Evolutionary conservation across 53 echinoderm and acorn worm species (phyloP).

Genomic region (Luidia sarsii): DNA sequence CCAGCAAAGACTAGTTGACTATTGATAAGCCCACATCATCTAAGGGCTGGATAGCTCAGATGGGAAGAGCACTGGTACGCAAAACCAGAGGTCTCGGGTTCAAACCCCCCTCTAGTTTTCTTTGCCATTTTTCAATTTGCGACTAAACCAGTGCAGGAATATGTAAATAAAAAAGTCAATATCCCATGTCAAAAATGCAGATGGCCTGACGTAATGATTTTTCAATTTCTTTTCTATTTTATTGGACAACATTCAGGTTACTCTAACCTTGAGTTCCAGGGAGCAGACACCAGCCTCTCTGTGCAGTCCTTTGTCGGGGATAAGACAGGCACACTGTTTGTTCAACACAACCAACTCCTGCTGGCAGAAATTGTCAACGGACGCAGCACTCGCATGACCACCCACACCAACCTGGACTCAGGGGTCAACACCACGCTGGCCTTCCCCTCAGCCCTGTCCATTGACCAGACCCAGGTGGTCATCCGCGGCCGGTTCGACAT

Average conservation of each 20-base stretch:
- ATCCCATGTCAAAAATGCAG: no score
- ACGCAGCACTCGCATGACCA: constrained; percentile 46
- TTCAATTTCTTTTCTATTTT: neutral
- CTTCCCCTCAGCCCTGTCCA: constrained; percentile 67
- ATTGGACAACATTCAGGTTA: constrained; percentile 39
- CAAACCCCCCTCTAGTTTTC: no score
- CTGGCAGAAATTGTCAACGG: constrained; percentile 56
- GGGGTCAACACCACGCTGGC: constrained; percentile 52
- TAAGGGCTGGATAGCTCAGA: no score
- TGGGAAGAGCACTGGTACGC: no score
- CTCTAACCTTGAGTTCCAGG: constrained; percentile 46
- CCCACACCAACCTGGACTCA: constrained; percentile 65
- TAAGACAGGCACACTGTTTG: constrained; percentile 65
- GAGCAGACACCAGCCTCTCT: constrained; percentile 34
- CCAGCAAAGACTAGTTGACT: no score
- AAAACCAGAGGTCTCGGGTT: no score
- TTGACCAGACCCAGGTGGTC: constrained; percentile 70
- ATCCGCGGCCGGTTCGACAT: constrained; percentile 65
- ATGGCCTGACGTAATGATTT: neutral
- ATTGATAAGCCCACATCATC: no score
- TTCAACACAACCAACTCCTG: constrained; percentile 56
- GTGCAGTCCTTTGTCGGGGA: constrained; percentile 67
- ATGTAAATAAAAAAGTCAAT: neutral
- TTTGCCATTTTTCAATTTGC: no score
- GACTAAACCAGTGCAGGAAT: neutral